Base-by-base conservation (phyloP, 2,113 vertebrate species). In the Zosterops borbonicus region DNA sequence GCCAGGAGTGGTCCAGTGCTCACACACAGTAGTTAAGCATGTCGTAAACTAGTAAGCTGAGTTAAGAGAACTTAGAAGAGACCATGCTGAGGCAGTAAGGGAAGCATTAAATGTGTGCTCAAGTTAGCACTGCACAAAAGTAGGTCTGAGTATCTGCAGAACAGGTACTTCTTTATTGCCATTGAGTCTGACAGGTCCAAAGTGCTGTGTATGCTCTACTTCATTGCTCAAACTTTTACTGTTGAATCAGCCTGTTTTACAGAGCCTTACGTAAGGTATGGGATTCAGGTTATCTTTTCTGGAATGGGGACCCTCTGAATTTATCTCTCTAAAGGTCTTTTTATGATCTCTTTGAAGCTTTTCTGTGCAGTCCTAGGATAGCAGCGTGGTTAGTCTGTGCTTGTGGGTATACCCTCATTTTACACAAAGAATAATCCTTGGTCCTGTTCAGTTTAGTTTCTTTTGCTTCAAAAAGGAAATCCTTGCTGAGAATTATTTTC, bases 231-330 rank as follows among this genome's bases (percentile, higher is more conserved):
- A 81, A 59, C 67, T 83, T 89, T 71, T 92, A n/a, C 67, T 87
- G 65, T 90, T 71, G 64, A 96, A 91, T 97, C 92, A 95, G 71
- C 82, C 83, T 73, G 58, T 93, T 96, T 95, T 91, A 80, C 59
- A 82, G 59, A 46, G 12, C 80, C 92, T 95, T 80, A 60, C 27
- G 4, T 90, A 80, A 79, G 49, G 31, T 56, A 18, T 75, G 46
- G 70, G 41, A 33, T 92, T 87, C 29, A 22, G 53, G 62, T 68
- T 82, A 35, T 83, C 41, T 89, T 83, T 94, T 79, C 67, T 94
- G 90, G 56, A 91, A 65, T 76, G 52, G 19, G 4, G 49, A 73
- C 63, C 47, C 37, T 69, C 28, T 60, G 41, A 46, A 86, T 59
- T 79, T 83, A 55, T 59, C 37, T 91, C n/a, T 60, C 53, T 82